Conservation (phyloP, 2,797 vertebrate species). For the Sebastiscus tertius region DNA sequence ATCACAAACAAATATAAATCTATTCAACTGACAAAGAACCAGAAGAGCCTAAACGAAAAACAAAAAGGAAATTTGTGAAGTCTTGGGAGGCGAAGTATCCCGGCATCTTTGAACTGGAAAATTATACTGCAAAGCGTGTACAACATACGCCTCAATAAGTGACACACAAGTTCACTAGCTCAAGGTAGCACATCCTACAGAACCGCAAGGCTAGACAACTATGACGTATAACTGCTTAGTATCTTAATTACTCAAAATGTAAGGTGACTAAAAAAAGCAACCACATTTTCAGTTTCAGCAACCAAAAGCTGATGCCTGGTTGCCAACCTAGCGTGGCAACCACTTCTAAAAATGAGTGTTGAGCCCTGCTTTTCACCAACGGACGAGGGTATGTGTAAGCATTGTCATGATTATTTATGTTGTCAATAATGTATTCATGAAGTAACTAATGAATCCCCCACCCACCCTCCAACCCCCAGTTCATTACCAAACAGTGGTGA, state of each 20-base stretch:
- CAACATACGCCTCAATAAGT: no score
- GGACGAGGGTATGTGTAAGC: not conserved
- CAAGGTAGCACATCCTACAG: no score
- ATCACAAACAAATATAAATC: no score
- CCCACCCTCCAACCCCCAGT: not conserved
- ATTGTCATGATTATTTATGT: conserved; percentile 13
- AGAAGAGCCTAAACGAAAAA: no score
- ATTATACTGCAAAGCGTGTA: no score
- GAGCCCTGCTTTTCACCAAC: not conserved
- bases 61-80: no score
- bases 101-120: no score
- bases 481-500: conserved; percentile 36
- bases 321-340: not conserved
- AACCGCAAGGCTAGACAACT: no score
- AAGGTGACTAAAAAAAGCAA: not conserved
- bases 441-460: conserved; percentile 31
- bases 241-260: not conserved
- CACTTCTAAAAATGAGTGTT: not conserved
- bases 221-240: not conserved
- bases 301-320: not conserved
- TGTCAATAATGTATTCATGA: conserved; percentile 52
- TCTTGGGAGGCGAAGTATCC: no score
- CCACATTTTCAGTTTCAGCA: not conserved
- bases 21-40: no score
- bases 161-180: no score